These are phyloP conservation scores for Platypus cylindrus DNA, from an alignment of 2,888 invertebrate genomes.

Conservation along the genomic window DNA sequence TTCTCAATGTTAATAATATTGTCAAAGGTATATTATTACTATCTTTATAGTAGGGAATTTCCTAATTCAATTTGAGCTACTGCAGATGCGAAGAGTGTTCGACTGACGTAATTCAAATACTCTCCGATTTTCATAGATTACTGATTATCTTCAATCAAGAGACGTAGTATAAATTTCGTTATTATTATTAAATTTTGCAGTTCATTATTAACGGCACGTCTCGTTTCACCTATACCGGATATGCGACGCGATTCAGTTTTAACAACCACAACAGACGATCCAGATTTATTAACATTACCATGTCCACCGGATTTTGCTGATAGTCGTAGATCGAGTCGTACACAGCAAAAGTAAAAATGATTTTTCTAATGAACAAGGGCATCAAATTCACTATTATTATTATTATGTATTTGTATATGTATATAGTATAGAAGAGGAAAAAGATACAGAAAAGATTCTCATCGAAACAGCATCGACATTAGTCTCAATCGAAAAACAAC, in stretches of 20 bases:
- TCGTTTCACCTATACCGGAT: constrained; percentile 55
- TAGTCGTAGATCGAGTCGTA: constrained; percentile 53
- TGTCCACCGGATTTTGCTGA: constrained; percentile 76
- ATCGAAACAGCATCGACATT: constrained; percentile 28
- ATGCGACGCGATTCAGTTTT: constrained; percentile 45
- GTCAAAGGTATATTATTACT: too few species aligned
- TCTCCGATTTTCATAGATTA: neutral
- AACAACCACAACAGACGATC: constrained; percentile 33
- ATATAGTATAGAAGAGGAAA: constrained; percentile 26
- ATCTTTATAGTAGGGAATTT: too few species aligned
- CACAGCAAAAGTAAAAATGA: constrained; percentile 21
- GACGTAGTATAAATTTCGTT: too few species aligned
- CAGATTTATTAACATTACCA: constrained; percentile 45
- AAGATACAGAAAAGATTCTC: constrained; percentile 24
- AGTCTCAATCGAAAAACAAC: constrained; percentile 25
- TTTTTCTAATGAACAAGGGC: too few species aligned
- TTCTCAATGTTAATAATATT: too few species aligned
- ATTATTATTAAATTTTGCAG: constrained; percentile 9
- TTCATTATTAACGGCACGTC: constrained; percentile 33
- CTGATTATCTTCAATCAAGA: too few species aligned
- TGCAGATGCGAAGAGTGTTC: neutral
- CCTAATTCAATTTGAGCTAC: neutral
- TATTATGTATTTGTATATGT: too few species aligned
- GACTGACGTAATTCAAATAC: neutral
- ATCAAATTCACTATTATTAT: too few species aligned